Evolutionary conservation across 2,113 vertebrate species (phyloP).

Genomic region (Oryzias woworae): DNA sequence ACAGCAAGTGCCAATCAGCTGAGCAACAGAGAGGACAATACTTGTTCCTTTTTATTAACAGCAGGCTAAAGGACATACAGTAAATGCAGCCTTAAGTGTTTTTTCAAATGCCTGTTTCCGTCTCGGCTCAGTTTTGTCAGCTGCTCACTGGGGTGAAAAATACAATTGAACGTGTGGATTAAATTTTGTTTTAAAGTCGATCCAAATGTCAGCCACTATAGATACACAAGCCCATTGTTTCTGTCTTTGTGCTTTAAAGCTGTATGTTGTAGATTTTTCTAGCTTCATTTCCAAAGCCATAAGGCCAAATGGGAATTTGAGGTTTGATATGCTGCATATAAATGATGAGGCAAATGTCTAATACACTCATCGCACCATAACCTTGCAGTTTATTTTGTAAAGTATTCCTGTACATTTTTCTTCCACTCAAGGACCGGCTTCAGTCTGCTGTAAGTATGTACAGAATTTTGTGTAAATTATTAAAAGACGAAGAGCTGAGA

Average conservation of each 20-base stretch:
- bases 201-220: slow-evolving; percentile 43
- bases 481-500: slow-evolving; percentile 49
- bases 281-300: slow-evolving; percentile 31
- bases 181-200: slow-evolving; percentile 23
- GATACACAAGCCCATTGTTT: slow-evolving; percentile 34
- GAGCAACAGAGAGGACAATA: slow-evolving; percentile 18
- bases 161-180: slow-evolving; percentile 35
- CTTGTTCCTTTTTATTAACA: slow-evolving; percentile 31
- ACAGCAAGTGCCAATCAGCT: slow-evolving; percentile 40
- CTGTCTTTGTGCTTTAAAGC: slow-evolving; percentile 35
- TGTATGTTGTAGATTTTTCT: slow-evolving; percentile 20
- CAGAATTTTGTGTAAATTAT: slow-evolving; percentile 84
- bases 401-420: slow-evolving; percentile 42
- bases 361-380: slow-evolving; percentile 21
- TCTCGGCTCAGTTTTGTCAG: slow-evolving; percentile 29
- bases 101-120: slow-evolving; percentile 49
- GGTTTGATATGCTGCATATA: slow-evolving; percentile 23
- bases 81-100: slow-evolving; percentile 69
- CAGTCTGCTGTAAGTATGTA: slow-evolving; percentile 85
- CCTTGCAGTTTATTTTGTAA: slow-evolving; percentile 38
- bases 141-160: slow-evolving; percentile 18
- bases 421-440: slow-evolving; percentile 57
- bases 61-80: slow-evolving; percentile 43
- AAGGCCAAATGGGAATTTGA: slow-evolving; percentile 22
- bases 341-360: slow-evolving; percentile 23